Base-by-base conservation (phyloP, 1,140 invertebrate genomes). In the Aleiodes sp. region DNA sequence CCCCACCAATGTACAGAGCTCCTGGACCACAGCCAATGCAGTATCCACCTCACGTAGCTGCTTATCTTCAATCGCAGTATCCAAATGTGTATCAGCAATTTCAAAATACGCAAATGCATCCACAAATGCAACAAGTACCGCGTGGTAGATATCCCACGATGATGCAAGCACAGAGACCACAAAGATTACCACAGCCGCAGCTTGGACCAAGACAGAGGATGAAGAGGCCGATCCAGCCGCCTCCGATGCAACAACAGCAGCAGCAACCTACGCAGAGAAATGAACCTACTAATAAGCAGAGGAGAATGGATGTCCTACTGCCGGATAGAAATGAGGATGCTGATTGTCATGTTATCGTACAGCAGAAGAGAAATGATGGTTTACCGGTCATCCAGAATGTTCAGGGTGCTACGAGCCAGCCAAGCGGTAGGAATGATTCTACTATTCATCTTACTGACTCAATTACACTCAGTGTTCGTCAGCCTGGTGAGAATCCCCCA, bases 381-480 rank as follows among this genome's bases (percentile, higher is more conserved):
- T 71, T 92, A 33, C 91, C 91, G 0, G 87, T 92, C 74, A 93
- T 93, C 66, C 89, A 92, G 60, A 92, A 91, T 77, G 90, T 93
- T 60, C 91, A 92, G 80, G 91, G 90, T 41, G 83, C 85, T 80
- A 86, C 71, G 78, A 83, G 75, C 74, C 84, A 79, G 64, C 75
- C 74, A 21, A 33, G 46, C 46, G 88, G 29, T 80, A 87, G 84
- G 70, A 86, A 84, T 57, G 88, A 88, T 72, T 89, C 87, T 2
- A 89, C 88, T 0, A 89, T 90, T 78, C 88, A 90, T 78, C 79
- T 90, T 2, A 89, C 88, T 0, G 89, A 90, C 77, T 89, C 89
- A 0, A 90, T 90, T 33, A 92, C 92, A 6, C 83, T 93, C 64
- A 92, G 91, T 60, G 88, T 88, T 39, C 89, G 91, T 72, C 86